Evolutionary conservation across 53 echinoderm and acorn worm genomes (phyloP).

Genomic region (Temnopleurus reevesii): DNA sequence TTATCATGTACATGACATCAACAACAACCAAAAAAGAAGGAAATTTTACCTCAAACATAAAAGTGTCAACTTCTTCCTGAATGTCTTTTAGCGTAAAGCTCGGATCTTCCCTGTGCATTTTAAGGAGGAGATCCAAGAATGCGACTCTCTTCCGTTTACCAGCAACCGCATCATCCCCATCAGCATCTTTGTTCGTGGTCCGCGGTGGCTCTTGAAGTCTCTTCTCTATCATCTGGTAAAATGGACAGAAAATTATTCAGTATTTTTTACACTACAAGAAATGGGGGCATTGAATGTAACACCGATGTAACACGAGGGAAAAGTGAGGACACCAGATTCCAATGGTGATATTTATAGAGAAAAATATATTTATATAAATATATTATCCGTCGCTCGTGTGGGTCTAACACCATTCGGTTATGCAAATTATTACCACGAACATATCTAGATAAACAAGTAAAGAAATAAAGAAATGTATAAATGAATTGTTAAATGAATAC

Average conservation of each 20-base stretch:
- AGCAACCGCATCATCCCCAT: neutral
- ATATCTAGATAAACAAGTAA: too few species aligned
- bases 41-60: conserved; percentile 87
- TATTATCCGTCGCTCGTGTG: too few species aligned
- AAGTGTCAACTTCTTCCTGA: conserved; percentile 90
- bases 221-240: neutral
- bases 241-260: neutral
- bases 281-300: too few species aligned
- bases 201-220: neutral
- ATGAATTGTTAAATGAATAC: neutral
- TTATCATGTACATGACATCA: too few species aligned
- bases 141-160: conserved; percentile 63
- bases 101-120: conserved; percentile 77
- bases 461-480: too few species aligned
- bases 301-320: neutral
- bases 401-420: too few species aligned
- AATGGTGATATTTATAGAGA: neutral
- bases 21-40: too few species aligned
- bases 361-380: neutral
- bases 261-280: too few species aligned
- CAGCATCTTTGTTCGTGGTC: neutral
- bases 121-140: conserved; percentile 84
- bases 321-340: neutral
- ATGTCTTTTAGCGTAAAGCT: conserved; percentile 77
- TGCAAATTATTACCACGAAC: too few species aligned